Evolutionary conservation across 2,113 vertebrate genomes (phyloP), one percentile per base, ranked within the genome.

Genomic region (Camelus bactrianus): DNA sequence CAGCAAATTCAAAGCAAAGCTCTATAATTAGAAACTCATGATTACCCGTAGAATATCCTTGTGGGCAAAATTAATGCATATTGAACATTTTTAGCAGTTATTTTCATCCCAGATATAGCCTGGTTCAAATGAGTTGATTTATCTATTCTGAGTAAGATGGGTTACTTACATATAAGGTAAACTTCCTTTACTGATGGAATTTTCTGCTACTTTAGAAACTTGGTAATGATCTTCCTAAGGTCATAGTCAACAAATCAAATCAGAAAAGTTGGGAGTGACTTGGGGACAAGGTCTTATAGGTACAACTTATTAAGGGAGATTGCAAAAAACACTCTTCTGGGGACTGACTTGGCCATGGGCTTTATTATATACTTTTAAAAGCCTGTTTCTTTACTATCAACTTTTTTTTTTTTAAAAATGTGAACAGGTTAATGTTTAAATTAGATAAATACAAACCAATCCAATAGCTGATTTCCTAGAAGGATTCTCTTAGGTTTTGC

Each of bases 391-490:
- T 17, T 82, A 73, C 94, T 20, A 26, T 69, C 16, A 69, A 58
- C 4, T 52, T 83, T 30, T 65, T 95, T 95, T 96, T 97, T 79
- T 87, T 93, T 0, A 5, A 93, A 0, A 5, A 96, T 92, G 67
- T 83, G 42, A 82, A 87, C 46, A 80, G 64, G 75, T 93, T 96
- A 95, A 4, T 9, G 89, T 96, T 96, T 93, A 94, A 94, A 79
- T 95, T 60, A 96, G 85, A 97, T 97, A 97, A 98, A 87, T 52
- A 91, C 84, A 89, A 98, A 97, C 83, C 89, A 75, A 96, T 93
- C 86, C 76, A 91, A 96, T 82, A 93, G 19, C 72, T 84, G 86
- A 94, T 97, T 98, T 97, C 97, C 6, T 3, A 97, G 87, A 97
- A 91, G n/a, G 85, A 16, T 93, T 70, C 28, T 86, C 24, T 86